Conservation (phyloP, 2,888 invertebrate genomes). For the Teinopalpus imperialis region DNA sequence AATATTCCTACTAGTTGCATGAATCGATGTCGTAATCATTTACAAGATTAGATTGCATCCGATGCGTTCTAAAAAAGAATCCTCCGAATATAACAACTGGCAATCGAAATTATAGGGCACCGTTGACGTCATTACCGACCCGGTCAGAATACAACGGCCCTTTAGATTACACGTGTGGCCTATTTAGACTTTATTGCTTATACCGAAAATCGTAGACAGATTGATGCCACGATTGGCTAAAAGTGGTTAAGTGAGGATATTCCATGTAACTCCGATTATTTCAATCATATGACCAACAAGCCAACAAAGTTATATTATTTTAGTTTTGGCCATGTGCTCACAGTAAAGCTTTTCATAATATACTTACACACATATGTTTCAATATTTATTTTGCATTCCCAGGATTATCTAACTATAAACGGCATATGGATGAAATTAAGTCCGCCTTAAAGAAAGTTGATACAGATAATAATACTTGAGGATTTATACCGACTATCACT, state of each 20-base stretch:
- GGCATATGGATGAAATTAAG: too few relatives aligned
- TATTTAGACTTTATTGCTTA: conserved; percentile 31
- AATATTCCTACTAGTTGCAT: conserved; percentile 3
- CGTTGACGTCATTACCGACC: conserved; percentile 65
- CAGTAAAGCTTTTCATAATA: too few relatives aligned
- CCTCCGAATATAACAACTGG: conserved; percentile 38
- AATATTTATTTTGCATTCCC: too few relatives aligned
- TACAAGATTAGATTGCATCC: conserved; percentile 37
- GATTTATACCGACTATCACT: too few relatives aligned
- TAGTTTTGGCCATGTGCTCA: too few relatives aligned
- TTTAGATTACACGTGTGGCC: conserved; percentile 49
- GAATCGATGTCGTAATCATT: conserved; percentile 22
- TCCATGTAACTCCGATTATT: neutral
- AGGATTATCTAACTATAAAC: too few relatives aligned
- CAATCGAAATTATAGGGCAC: conserved; percentile 37
- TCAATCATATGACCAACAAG: too few relatives aligned
- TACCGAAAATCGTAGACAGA: conserved; percentile 35
- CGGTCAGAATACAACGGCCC: conserved; percentile 54
- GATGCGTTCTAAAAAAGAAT: conserved; percentile 46
- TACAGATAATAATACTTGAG: too few relatives aligned
- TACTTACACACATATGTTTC: too few relatives aligned
- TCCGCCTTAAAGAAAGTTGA: too few relatives aligned
- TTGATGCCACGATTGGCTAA: conserved; percentile 34
- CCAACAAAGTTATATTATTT: too few relatives aligned
- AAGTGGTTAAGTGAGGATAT: conserved; percentile 1